Evolutionary conservation across 64 coral and sea anemone species (phyloP).

Genomic region (Catalaphyllia jardinei): DNA sequence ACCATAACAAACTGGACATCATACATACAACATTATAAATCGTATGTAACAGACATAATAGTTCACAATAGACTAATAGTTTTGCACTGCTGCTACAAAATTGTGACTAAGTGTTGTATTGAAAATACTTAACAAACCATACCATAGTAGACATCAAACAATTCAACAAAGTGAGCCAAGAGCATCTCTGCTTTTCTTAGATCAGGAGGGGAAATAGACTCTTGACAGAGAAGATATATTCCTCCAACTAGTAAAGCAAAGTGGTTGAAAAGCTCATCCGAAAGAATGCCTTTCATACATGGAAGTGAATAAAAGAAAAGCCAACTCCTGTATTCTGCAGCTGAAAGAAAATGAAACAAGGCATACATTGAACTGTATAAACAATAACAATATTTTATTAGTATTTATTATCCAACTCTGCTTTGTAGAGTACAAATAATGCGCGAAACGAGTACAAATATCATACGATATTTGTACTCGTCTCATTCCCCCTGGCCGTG

Average conservation of each 20-base stretch:
- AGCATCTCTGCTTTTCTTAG: conserved; percentile 56
- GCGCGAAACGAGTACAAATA: too few relatives aligned
- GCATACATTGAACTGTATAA: neutral
- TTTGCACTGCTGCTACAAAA: conserved; percentile 6
- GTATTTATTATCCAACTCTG: too few relatives aligned
- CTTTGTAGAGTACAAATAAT: too few relatives aligned
- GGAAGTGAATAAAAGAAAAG: conserved; percentile 54
- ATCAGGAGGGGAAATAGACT: conserved; percentile 38
- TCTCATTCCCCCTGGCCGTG: too few relatives aligned
- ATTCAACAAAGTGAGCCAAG: conserved; percentile 55
- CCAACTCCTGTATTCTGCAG: conserved; percentile 69
- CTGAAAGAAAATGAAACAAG: conserved; percentile 40
- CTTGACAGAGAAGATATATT: conserved; percentile 52
- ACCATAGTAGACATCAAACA: conserved; percentile 50
- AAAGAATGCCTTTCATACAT: conserved; percentile 56
- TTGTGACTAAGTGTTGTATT: neutral
- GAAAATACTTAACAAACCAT: conserved; percentile 18
- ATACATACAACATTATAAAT: too few relatives aligned
- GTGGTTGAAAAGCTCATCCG: conserved; percentile 44
- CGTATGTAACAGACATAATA: neutral
- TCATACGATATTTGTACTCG: too few relatives aligned
- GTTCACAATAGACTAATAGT: conserved; percentile 22
- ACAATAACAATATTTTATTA: too few relatives aligned
- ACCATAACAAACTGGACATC: neutral
- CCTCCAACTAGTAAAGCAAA: conserved; percentile 57